Conservation (phyloP, 1,140 invertebrate genomes). For the Watersipora subatra region DNA sequence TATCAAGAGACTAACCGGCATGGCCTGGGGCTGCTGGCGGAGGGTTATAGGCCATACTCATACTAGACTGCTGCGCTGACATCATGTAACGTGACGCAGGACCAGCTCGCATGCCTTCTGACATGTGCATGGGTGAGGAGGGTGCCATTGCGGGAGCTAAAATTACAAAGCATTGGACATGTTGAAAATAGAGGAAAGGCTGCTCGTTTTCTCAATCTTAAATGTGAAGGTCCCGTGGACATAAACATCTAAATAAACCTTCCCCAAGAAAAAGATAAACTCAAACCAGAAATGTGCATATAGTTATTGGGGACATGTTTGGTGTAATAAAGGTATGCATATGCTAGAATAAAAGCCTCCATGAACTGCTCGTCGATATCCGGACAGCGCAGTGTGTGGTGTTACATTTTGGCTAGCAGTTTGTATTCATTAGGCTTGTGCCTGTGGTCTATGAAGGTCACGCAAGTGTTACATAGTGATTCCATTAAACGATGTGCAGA, state of each 20-base stretch:
- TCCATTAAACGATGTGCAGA: too few species aligned
- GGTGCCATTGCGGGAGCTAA: not conserved
- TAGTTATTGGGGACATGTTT: not conserved
- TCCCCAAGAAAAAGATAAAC: not conserved
- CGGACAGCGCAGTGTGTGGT: too few species aligned
- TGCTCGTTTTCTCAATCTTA: too few species aligned
- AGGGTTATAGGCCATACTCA: not conserved
- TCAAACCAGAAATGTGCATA: not conserved
- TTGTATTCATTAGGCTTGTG: too few species aligned
- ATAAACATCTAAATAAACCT: not conserved
- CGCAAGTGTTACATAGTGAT: too few species aligned
- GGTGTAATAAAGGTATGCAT: too few species aligned
- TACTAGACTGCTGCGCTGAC: not conserved
- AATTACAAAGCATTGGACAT: too few species aligned
- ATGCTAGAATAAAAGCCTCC: too few species aligned
- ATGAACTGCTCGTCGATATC: too few species aligned
- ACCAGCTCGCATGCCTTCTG: not conserved
- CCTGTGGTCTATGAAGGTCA: too few species aligned
- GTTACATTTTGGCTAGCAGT: too few species aligned
- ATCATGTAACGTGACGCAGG: not conserved
- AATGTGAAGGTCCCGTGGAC: not conserved
- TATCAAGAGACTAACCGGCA: not conserved
- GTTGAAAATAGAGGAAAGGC: too few species aligned
- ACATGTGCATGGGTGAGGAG: not conserved
- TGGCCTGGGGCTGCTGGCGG: not conserved